Conservation (phyloP, 2,113 vertebrate genomes). For the Sceloporus tristichus region DNA sequence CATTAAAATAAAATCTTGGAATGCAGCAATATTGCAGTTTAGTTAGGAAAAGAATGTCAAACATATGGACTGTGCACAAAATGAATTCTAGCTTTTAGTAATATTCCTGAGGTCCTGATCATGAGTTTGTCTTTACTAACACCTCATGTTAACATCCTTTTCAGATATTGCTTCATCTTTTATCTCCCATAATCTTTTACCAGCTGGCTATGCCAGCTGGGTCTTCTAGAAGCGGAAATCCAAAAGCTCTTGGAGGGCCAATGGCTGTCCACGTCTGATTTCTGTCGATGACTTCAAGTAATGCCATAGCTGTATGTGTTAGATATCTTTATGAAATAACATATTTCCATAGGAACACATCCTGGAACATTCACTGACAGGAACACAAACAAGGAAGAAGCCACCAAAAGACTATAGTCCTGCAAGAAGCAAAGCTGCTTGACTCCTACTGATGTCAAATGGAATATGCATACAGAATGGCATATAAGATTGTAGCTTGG, state of each 20-base stretch:
- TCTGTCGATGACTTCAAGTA: neutral
- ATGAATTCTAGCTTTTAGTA: neutral
- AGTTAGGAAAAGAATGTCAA: neutral
- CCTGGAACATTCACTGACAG: neutral
- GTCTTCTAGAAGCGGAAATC: too few relatives aligned
- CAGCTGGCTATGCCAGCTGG: neutral
- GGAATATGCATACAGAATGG: neutral
- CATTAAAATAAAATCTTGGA: neutral
- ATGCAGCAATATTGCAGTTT: neutral
- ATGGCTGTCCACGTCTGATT: too few relatives aligned
- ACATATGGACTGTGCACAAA: slow-evolving; percentile 1
- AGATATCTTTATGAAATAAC: neutral
- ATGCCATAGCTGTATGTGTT: too few relatives aligned
- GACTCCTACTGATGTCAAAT: neutral
- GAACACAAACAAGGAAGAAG: too few relatives aligned
- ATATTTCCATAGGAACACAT: neutral
- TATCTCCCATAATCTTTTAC: neutral
- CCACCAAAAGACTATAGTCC: neutral
- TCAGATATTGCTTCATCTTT: neutral
- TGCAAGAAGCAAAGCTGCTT: neutral
- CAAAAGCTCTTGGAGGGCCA: too few relatives aligned
- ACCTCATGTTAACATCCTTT: neutral
- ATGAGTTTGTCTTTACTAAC: neutral
- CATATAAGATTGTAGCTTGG: neutral
- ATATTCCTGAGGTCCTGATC: slow-evolving; percentile 1